A percentile compares a stretch with the other conserved stretches of the same genome.
Conservation (phyloP, 2,113 vertebrate species). For the Junco hyemalis region DNA sequence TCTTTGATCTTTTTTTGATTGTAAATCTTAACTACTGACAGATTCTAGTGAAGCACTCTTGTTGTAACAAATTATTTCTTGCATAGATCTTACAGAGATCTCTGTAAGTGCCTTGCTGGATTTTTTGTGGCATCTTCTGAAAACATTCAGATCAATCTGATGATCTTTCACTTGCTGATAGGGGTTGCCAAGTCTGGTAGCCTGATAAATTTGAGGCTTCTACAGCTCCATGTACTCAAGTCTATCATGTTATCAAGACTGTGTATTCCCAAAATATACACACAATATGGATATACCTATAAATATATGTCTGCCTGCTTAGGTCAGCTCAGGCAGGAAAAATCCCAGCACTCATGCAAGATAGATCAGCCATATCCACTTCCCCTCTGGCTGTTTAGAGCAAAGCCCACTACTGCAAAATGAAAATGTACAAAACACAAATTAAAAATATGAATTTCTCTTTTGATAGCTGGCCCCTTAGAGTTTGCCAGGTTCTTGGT, state of each 20-base stretch:
- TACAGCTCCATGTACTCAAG: not conserved
- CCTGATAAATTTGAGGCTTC: not conserved
- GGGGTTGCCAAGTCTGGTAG: not conserved
- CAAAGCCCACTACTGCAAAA: not conserved
- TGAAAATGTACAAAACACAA: not conserved
- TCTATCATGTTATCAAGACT: not conserved
- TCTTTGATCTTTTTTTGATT: not conserved
- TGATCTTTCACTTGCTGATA: not conserved
- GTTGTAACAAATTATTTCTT: not conserved
- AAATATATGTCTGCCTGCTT: not conserved
- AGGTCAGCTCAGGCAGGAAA: not conserved
- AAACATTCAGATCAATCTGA: not conserved
- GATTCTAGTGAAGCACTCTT: not conserved
- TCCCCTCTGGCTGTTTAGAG: not conserved
- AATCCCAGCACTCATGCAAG: not conserved
- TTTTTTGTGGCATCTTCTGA: not conserved
- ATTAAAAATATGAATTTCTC: fast-evolving
- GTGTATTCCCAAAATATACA: not conserved
- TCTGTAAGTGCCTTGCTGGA: not conserved
- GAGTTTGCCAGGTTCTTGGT: not conserved
- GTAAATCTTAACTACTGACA: not conserved
- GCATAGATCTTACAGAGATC: not conserved
- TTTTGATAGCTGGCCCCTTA: not conserved
- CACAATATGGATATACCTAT: not conserved
- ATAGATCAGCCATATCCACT: not conserved